These are phyloP conservation scores for Pseudococcus jackbeardsleyi DNA, from an alignment of 2,888 invertebrate species.

Conservation along the genomic window DNA sequence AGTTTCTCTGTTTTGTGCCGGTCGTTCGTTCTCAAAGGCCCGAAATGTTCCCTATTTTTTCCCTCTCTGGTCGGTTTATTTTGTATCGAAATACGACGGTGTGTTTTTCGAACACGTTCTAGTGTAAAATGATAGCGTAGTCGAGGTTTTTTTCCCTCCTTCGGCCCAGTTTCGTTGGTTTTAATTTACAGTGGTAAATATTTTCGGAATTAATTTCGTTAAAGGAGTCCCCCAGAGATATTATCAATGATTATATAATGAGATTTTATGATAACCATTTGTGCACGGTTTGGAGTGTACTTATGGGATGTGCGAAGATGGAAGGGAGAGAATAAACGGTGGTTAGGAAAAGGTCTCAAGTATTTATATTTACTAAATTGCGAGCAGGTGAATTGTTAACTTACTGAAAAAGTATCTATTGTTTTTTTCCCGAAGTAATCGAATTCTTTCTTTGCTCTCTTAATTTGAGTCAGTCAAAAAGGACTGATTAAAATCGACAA, in stretches of 20 bases:
- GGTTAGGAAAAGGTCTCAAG: no score
- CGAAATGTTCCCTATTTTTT: neutral
- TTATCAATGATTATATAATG: neutral
- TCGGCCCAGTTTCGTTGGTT: neutral
- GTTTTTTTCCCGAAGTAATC: no score
- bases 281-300: no score
- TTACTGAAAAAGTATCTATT: no score
- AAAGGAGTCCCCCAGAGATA: neutral
- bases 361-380: no score
- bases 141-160: neutral
- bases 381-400: no score
- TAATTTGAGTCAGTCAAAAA: no score
- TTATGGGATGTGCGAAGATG: no score
- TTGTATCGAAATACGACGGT: neutral
- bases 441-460: no score
- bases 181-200: slow-evolving; percentile 9
- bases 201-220: slow-evolving; percentile 2
- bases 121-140: neutral
- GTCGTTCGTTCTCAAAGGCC: neutral
- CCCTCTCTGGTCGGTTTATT: neutral
- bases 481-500: no score
- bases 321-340: no score
- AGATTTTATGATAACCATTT: neutral
- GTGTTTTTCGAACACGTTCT: neutral
- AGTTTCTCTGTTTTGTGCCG: neutral